These are phyloP conservation scores for Casuarius casuarius DNA, from an alignment of 2,113 vertebrate genomes.

Conservation along the genomic window DNA sequence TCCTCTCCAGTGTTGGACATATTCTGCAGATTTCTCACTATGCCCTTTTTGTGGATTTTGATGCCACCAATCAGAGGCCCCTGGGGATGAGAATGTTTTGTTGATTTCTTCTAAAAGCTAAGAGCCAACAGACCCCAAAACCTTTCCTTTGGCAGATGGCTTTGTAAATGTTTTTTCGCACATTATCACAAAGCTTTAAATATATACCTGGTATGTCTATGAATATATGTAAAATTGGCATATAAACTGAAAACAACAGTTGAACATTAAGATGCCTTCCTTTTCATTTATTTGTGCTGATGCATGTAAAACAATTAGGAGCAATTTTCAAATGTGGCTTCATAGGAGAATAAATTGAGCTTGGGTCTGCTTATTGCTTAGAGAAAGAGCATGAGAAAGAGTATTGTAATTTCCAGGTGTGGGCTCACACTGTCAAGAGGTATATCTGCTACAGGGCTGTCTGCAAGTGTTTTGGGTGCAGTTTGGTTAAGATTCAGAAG, in stretches of 20 bases:
- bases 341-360: neutral
- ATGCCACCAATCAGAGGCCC: neutral
- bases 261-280: neutral
- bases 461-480: neutral
- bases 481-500: neutral
- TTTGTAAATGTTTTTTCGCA: neutral
- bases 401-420: neutral
- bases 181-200: neutral
- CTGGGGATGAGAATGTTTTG: neutral
- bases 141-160: neutral
- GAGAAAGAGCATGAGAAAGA: neutral
- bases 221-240: neutral
- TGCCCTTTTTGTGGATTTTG: neutral
- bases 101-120: neutral
- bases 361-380: neutral
- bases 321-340: neutral
- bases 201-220: neutral
- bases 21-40: constrained; percentile 12
- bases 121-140: neutral
- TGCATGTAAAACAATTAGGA: neutral
- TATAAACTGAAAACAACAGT: neutral
- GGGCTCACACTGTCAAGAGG: neutral
- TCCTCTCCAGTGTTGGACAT: neutral
- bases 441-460: neutral
- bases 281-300: neutral